These are phyloP conservation scores for Meles meles DNA, from an alignment of 2,113 vertebrate genomes.

Conservation along the genomic window DNA sequence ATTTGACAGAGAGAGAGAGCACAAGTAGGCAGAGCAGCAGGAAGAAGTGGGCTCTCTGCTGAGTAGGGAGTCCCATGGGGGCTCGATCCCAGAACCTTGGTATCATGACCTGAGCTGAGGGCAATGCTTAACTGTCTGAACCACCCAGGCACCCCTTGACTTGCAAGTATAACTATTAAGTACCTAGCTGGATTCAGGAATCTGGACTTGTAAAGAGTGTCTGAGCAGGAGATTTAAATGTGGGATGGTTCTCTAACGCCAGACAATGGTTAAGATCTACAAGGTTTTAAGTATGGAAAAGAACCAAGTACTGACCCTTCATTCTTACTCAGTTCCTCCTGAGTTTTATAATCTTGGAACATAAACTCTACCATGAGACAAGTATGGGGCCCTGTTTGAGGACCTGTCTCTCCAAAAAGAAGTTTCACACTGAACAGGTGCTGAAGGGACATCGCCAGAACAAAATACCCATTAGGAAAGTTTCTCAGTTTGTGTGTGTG, in stretches of 20 bases:
- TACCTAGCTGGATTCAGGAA: not conserved
- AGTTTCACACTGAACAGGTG: not conserved
- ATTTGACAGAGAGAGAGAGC: too few relatives aligned
- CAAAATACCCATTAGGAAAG: not conserved
- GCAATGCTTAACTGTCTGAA: too few relatives aligned
- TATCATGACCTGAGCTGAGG: too few relatives aligned
- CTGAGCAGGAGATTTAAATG: not conserved
- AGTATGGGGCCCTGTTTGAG: not conserved
- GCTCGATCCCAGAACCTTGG: too few relatives aligned
- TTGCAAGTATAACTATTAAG: not conserved
- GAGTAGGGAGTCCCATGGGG: too few relatives aligned
- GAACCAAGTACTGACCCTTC: not conserved
- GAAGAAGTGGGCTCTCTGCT: too few relatives aligned
- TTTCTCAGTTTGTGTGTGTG: not conserved
- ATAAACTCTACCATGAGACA: not conserved
- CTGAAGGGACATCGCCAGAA: not conserved
- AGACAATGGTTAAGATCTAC: not conserved
- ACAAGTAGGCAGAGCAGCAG: too few relatives aligned
- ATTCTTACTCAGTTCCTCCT: not conserved
- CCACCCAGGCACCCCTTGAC: too few relatives aligned
- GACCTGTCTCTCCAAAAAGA: not conserved
- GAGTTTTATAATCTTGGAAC: not conserved
- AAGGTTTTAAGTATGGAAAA: not conserved
- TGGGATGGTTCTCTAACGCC: not conserved
- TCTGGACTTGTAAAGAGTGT: not conserved